Conservation (phyloP, 1,140 invertebrate species). For the Dysdera silvatica region DNA sequence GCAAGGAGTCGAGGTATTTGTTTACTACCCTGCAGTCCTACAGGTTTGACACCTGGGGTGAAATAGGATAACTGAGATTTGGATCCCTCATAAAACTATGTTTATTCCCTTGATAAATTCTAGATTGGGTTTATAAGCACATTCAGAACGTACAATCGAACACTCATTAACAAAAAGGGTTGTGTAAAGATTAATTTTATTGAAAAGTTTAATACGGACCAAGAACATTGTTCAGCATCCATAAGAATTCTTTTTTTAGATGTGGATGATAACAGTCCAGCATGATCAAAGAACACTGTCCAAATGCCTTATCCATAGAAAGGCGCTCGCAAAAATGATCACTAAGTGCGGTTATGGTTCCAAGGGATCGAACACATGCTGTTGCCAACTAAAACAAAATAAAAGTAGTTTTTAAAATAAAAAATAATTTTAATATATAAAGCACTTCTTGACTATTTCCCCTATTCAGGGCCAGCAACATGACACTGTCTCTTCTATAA, state of each 20-base stretch:
- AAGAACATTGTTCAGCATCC: slow-evolving; percentile 12
- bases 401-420: background rate
- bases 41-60: no score
- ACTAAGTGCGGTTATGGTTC: background rate
- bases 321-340: background rate
- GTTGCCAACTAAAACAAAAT: slow-evolving; percentile 5
- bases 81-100: background rate
- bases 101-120: background rate
- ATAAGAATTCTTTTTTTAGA: slow-evolving; percentile 9
- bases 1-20: no score
- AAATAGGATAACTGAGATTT: background rate
- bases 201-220: background rate
- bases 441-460: no score
- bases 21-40: no score
- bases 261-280: background rate
- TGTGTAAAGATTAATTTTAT: background rate
- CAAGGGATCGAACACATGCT: slow-evolving; percentile 4
- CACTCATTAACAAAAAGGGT: background rate
- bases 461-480: no score
- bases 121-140: background rate
- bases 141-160: background rate
- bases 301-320: background rate
- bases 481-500: no score
- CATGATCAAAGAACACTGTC: background rate
- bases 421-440: background rate